Conservation (phyloP, 2,113 vertebrate genomes). For the Corythornis madagascariensis region DNA sequence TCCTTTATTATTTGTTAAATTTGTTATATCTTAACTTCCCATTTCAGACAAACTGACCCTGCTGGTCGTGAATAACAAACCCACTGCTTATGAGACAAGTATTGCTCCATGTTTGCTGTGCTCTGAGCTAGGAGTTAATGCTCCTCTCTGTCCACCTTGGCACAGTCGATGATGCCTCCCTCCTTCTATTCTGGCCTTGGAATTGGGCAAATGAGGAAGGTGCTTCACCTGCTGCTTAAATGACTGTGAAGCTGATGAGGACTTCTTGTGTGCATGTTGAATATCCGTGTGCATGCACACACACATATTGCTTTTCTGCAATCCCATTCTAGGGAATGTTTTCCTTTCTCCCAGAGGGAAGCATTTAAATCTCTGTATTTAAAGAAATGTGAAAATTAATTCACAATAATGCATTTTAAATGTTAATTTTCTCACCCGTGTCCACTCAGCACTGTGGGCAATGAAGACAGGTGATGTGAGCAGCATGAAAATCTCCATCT, state of each 20-base stretch:
- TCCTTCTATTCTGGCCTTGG: background rate
- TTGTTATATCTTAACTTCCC: too few relatives aligned
- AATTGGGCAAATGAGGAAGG: background rate
- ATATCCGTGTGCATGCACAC: accelerated
- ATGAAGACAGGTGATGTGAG: background rate
- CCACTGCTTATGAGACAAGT: background rate
- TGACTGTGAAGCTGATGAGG: background rate
- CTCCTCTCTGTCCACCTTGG: background rate
- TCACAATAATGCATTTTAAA: background rate
- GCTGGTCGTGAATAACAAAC: background rate
- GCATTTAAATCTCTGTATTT: background rate
- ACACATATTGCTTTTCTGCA: background rate
- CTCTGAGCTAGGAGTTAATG: background rate
- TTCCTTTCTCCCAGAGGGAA: background rate
- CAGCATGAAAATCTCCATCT: background rate
- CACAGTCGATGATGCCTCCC: accelerated
- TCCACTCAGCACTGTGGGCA: background rate
- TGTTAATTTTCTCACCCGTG: background rate
- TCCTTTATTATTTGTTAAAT: too few relatives aligned
- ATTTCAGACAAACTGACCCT: background rate
- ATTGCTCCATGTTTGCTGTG: background rate
- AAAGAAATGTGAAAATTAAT: background rate
- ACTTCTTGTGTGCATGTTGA: background rate
- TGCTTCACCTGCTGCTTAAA: background rate
- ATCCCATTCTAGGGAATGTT: background rate